phyloP scores from a whole-genome alignment of 1,140 invertebrate genomes.

The Camponotus pennsylvanicus region DNA sequence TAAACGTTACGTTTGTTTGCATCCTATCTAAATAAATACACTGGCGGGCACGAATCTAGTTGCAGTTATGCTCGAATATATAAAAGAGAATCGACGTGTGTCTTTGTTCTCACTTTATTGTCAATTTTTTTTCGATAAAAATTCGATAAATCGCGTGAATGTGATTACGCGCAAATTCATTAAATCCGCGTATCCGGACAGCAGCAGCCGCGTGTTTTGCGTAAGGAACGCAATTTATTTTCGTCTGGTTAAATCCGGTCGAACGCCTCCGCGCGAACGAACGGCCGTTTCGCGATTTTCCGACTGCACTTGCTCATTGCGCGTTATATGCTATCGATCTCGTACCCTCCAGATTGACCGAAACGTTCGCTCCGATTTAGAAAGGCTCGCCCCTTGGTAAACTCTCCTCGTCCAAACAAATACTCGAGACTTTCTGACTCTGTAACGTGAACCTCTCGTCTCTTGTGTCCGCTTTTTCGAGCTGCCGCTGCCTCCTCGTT shows the following conservation, averaged over 20 bases:
- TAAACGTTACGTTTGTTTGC: neutral
- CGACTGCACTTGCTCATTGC: slow-evolving; percentile 9
- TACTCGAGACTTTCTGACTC: slow-evolving; percentile 23
- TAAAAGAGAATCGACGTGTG: neutral
- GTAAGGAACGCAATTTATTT: slow-evolving; percentile 21
- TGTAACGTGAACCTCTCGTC: slow-evolving; percentile 34
- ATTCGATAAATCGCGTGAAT: slow-evolving; percentile 24
- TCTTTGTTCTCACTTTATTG: slow-evolving; percentile 6
- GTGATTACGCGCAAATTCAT: slow-evolving; percentile 22
- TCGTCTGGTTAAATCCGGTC: slow-evolving; percentile 51
- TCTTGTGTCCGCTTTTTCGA: slow-evolving; percentile 15
- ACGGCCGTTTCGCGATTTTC: slow-evolving; percentile 8
- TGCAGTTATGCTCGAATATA: neutral
- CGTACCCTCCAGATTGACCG: no score
- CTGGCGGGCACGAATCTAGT: neutral
- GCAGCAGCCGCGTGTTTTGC: neutral
- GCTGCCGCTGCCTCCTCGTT: neutral
- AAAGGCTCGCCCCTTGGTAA: neutral
- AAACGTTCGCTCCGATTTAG: neutral
- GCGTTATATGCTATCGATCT: slow-evolving; percentile 42
- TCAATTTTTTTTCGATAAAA: neutral
- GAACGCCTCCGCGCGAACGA: slow-evolving; percentile 35
- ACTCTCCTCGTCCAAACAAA: slow-evolving; percentile 30
- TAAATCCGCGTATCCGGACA: slow-evolving; percentile 18
- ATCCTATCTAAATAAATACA: neutral